Conservation (phyloP, 2,888 invertebrate species). For the Lacanobia wlatinum region DNA sequence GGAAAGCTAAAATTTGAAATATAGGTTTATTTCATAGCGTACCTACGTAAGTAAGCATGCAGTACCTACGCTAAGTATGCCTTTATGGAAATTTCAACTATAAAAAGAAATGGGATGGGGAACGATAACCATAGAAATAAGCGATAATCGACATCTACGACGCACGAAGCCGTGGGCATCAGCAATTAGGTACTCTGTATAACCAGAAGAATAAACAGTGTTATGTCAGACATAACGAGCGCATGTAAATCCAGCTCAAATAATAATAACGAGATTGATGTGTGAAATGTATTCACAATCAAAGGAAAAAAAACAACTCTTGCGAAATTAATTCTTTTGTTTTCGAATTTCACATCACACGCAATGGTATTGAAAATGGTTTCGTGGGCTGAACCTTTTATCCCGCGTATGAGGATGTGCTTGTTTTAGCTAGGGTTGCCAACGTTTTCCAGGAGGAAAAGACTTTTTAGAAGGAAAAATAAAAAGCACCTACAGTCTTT, state of each 20-base stretch:
- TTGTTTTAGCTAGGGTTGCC: neutral
- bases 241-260: slow-evolving; percentile 39
- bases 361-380: slow-evolving; percentile 59
- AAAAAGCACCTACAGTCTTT: no score
- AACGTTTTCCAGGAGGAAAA: no score
- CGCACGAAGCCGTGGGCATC: no score
- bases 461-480: no score
- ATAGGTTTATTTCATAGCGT: no score
- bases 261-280: slow-evolving; percentile 66
- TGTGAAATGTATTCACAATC: slow-evolving; percentile 67
- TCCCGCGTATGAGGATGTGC: slow-evolving; percentile 13
- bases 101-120: no score
- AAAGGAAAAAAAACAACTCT: slow-evolving; percentile 59
- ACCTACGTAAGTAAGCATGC: no score
- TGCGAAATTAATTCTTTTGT: slow-evolving; percentile 73
- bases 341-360: slow-evolving; percentile 74
- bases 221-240: slow-evolving; percentile 37
- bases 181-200: slow-evolving; percentile 8
- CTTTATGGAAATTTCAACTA: no score
- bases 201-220: slow-evolving; percentile 20
- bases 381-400: slow-evolving; percentile 18
- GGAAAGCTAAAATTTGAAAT: no score
- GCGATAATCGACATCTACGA: no score
- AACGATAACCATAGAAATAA: no score
- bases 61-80: no score